Base-by-base conservation (phyloP, 2,888 invertebrate genomes). In the Euclidia mi region DNA sequence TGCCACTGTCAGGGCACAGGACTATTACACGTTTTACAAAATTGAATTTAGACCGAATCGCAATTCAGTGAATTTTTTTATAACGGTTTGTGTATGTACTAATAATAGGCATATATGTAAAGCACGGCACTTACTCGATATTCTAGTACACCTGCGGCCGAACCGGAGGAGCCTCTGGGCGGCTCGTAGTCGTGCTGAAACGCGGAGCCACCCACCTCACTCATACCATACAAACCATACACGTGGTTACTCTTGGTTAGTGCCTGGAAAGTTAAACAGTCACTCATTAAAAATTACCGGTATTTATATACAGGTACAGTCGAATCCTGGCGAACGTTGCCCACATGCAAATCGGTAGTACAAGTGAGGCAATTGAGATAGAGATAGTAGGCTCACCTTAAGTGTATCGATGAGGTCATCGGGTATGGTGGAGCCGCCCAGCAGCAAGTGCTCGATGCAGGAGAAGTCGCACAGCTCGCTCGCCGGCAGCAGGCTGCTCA, bases 191-290 rank as follows among this genome's bases (percentile, higher is more conserved):
- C 66, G 9, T 61, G 63, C 2, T 58, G 56, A 1, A 84, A 71
- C 0, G 46, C 73, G 0, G 78, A 0, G 0, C 86, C 83, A 3
- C 78, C 69, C 2, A 85, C 11, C 63, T 92, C 91, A 17, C 84
- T 89, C 68, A 85, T 71, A 1, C 90, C 91, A 29, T 87, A 91
- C 1, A 58, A 40, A 1, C 63, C 49, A 9, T 62, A 64, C 0
- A 87, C 72, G 3, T 78, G 52, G 0, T 84, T 73, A 2, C 76
- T 57, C 14, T 87, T 84, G 0, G 82, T 66, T 10, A 82, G 18
- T 40, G 62, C 37, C 86, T 87, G 74, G 4, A 32, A 31, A 15
- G 10, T 12, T 14, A 12, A 18, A 18, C n/a, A 10, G 11, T 12
- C 11, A 9, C 7, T 17, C 2, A 15, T 43, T 14, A 6, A 18